phyloP scores from a whole-genome alignment of 1,140 invertebrate genomes.

The Coenobita brevimanus region DNA sequence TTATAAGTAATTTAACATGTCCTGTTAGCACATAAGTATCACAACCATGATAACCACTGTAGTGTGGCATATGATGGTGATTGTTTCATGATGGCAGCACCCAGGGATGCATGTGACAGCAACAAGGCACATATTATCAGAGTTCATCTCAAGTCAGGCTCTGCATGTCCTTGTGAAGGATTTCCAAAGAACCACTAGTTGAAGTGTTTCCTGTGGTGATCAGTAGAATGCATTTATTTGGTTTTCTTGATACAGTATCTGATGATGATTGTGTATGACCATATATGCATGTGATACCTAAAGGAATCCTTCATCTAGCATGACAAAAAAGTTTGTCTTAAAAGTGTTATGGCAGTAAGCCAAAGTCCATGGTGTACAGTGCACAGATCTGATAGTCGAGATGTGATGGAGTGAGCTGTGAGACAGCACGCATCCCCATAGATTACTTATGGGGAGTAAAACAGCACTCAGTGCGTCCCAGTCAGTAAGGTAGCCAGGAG shows the following conservation, averaged over 20 bases:
- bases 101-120: slow-evolving; percentile 12
- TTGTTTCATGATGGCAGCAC: not conserved
- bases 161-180: slow-evolving; percentile 63
- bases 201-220: slow-evolving; percentile 1
- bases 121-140: slow-evolving; percentile 42
- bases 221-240: not conserved
- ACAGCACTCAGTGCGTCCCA: slow-evolving; percentile 65
- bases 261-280: not conserved
- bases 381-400: slow-evolving; percentile 64
- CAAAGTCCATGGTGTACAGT: slow-evolving; percentile 35
- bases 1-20: too few species aligned
- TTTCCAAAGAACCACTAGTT: slow-evolving; percentile 51
- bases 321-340: slow-evolving; percentile 19
- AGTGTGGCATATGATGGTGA: slow-evolving; percentile 27
- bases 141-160: slow-evolving; percentile 54
- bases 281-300: not conserved
- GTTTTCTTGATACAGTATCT: not conserved
- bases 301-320: slow-evolving; percentile 9
- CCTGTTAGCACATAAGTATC: too few species aligned
- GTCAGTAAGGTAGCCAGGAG: slow-evolving; percentile 60
- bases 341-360: slow-evolving; percentile 10
- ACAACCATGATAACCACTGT: not conserved
- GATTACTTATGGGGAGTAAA: slow-evolving; percentile 51
- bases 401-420: slow-evolving; percentile 66
- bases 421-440: slow-evolving; percentile 62